Conservation (phyloP, 2,113 vertebrate genomes). For the Poeciliopsis turrubarensis region DNA sequence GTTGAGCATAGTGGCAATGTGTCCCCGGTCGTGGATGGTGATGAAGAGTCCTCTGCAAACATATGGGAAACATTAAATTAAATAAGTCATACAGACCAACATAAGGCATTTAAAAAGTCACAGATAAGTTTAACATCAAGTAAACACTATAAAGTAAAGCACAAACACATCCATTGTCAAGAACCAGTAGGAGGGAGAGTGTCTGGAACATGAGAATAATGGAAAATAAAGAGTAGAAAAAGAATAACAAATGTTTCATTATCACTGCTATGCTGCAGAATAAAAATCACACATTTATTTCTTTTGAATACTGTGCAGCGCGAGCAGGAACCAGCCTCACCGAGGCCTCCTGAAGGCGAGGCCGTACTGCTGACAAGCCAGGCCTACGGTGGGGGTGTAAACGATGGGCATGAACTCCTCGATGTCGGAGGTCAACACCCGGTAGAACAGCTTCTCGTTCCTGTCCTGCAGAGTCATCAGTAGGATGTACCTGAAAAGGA, state of each 20-base stretch:
- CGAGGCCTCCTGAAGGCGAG: conserved; percentile 95
- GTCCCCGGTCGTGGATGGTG: conserved; percentile 96
- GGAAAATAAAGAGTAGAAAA: not conserved
- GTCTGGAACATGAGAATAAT: not conserved
- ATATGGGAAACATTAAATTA: not conserved
- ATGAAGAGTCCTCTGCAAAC: conserved; percentile 91
- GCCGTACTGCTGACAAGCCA: conserved; percentile 97
- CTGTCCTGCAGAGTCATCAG: conserved; percentile 98
- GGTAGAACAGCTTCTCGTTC: conserved; percentile 97
- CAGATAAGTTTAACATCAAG: no score
- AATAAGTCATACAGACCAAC: not conserved
- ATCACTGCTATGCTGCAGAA: no score
- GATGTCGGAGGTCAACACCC: conserved; percentile 91
- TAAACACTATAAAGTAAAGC: no score
- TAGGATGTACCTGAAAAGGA: conserved; percentile 87
- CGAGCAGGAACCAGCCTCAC: conserved; percentile 74
- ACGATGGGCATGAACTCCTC: conserved; percentile 98
- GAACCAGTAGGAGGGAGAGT: not conserved
- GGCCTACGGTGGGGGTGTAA: conserved; percentile 94
- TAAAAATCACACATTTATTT: not conserved
- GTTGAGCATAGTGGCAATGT: conserved; percentile 94
- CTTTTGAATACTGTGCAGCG: not conserved
- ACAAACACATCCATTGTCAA: no score
- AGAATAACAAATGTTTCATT: no score
- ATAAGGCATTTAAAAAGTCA: not conserved